Base-by-base conservation (phyloP, 2,888 invertebrate genomes). In the Pollenia amentaria region DNA sequence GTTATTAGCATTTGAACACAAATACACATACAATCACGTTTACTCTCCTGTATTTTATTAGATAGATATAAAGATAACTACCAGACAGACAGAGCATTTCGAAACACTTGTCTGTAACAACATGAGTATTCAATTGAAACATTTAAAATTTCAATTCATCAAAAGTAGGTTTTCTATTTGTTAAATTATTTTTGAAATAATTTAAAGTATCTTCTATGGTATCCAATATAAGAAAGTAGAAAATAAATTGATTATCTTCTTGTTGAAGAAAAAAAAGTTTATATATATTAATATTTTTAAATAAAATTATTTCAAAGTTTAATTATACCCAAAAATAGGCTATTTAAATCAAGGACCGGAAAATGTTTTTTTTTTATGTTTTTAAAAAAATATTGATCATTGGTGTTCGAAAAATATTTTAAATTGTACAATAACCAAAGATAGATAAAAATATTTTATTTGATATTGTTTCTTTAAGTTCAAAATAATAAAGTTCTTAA, bases 1-100 rank as follows among this genome's bases (percentile, higher is more conserved):
- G 69, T 81, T 82, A 85, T 82, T 82, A 78, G 76, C 67, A 85
- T 80, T 53, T 46, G n/a, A 53, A 69, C 77, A 65, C 18, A 44
- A 10, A 62, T 48, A 29, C 51, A 42, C 1, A 55, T n/a, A 53
- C 12, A 51, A 57, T 67, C 38, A 78, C 18, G 67, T 14, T 46
- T 21, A 62, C 42, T 48, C 10, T 51, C 40, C 51, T 21, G 21
- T 21, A 44, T 29, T 42, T 57, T 8, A 62, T 42, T 38, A 70
- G 14, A 70, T n/a, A 44, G 60, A 79, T 10, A 53, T 51, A 8
- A 21, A 14, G 38, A 57, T n/a, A 7, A 69, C 11, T 60, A 60
- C 40, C 40, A 42, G 48, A 51, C 29, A 16, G 48, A 51, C 29
- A 16, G 29, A 44, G 46, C 12, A 65, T 55, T 55, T 53, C 29